These are phyloP conservation scores for Myripristis jacobus DNA, from an alignment of 2,797 vertebrate species.

Conservation along the genomic window DNA sequence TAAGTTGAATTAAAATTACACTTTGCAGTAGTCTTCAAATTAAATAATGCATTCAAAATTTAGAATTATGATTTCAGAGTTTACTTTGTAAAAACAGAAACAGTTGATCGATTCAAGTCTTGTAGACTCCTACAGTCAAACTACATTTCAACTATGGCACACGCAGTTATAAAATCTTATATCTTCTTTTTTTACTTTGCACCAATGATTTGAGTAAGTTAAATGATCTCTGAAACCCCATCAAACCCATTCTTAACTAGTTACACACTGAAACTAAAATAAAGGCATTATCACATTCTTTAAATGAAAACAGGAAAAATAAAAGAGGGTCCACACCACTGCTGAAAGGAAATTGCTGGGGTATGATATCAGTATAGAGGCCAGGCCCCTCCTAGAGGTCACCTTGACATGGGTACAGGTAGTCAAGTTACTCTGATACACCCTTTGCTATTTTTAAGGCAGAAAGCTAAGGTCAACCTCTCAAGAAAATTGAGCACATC, in stretches of 20 bases:
- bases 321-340: not conserved
- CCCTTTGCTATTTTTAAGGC: not conserved
- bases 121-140: constrained; percentile 74
- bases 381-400: not conserved
- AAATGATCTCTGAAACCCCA: not conserved
- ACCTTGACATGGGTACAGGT: too few relatives aligned
- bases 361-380: not conserved
- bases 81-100: not conserved
- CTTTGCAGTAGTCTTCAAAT: constrained; percentile 90
- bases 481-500: not conserved
- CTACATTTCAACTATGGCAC: too few relatives aligned
- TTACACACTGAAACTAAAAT: constrained; percentile 1
- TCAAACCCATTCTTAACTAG: not conserved
- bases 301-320: not conserved
- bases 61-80: not conserved
- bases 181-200: too few relatives aligned
- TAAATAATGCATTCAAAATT: constrained; percentile 60
- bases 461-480: not conserved
- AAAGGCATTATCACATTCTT: not conserved
- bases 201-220: constrained; percentile 6
- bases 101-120: not conserved
- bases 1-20: constrained; percentile 73
- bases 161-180: too few relatives aligned
- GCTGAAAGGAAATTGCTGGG: not conserved
- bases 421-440: not conserved